Conservation (phyloP, 2,797 vertebrate genomes). For the Pogonophryne albipinna region DNA sequence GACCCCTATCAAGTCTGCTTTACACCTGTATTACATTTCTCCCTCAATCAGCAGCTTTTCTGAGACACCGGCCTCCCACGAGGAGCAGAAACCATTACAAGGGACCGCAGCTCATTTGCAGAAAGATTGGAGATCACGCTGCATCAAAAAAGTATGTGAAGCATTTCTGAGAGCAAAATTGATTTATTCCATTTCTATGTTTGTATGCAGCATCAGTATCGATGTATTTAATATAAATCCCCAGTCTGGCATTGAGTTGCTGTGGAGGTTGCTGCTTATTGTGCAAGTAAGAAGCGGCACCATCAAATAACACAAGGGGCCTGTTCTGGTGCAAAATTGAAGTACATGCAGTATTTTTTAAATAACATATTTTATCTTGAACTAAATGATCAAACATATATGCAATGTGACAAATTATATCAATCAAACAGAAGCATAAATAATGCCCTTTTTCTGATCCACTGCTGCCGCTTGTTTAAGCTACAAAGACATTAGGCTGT, state of each 20-base stretch:
- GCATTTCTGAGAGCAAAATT: slow-evolving; percentile 83
- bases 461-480: slow-evolving; percentile 61
- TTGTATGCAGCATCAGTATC: slow-evolving; percentile 82
- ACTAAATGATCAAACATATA: slow-evolving; percentile 46
- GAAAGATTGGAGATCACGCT: slow-evolving; percentile 87
- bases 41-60: slow-evolving; percentile 90
- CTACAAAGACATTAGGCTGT: slow-evolving; percentile 60
- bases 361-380: slow-evolving; percentile 19
- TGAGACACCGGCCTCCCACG: slow-evolving; percentile 82
- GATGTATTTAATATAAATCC: slow-evolving; percentile 84
- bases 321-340: slow-evolving; percentile 57
- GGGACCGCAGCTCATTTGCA: slow-evolving; percentile 87
- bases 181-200: slow-evolving; percentile 86
- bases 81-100: slow-evolving; percentile 87
- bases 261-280: slow-evolving; percentile 67
- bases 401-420: slow-evolving; percentile 35
- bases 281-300: slow-evolving; percentile 62
- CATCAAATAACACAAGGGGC: slow-evolving; percentile 53
- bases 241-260: slow-evolving; percentile 64
- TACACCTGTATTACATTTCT: slow-evolving; percentile 91
- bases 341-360: slow-evolving; percentile 46
- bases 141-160: slow-evolving; percentile 82
- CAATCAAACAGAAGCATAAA: slow-evolving; percentile 48
- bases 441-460: slow-evolving; percentile 37
- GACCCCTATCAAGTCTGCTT: slow-evolving; percentile 88